Conservation (phyloP, 2,113 vertebrate species). For the Dryoscopus gambensis region DNA sequence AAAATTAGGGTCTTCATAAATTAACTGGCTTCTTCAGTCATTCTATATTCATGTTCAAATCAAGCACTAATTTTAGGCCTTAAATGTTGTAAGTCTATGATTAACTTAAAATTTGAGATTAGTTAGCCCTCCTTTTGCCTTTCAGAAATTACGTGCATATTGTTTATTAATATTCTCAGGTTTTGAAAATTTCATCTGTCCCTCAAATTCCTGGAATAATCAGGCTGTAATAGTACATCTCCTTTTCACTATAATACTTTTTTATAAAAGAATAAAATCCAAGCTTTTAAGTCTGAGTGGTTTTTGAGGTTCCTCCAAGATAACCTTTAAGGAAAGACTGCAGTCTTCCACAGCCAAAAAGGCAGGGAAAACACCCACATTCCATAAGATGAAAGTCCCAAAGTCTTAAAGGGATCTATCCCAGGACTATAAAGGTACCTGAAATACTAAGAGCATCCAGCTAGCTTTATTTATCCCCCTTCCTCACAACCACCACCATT, state of each 20-base stretch:
- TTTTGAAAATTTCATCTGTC: not conserved
- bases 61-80: not conserved
- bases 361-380: not conserved
- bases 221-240: not conserved
- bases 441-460: not conserved
- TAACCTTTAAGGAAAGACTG: not conserved
- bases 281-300: not conserved
- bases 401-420: not conserved
- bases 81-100: not conserved
- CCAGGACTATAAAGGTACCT: not conserved
- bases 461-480: not conserved
- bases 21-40: not conserved
- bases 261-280: not conserved
- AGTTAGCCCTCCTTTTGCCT: not conserved
- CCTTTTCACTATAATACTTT: not conserved
- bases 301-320: not conserved
- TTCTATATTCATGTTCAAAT: not conserved
- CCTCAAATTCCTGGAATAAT: not conserved
- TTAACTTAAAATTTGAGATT: not conserved
- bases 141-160: not conserved
- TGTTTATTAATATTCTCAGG: not conserved
- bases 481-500: not conserved
- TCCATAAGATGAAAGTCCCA: not conserved
- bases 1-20: not conserved
- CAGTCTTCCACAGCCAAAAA: not conserved